Evolutionary conservation across 2,888 invertebrate species (phyloP).

Genomic region (Laspeyria flexula): DNA sequence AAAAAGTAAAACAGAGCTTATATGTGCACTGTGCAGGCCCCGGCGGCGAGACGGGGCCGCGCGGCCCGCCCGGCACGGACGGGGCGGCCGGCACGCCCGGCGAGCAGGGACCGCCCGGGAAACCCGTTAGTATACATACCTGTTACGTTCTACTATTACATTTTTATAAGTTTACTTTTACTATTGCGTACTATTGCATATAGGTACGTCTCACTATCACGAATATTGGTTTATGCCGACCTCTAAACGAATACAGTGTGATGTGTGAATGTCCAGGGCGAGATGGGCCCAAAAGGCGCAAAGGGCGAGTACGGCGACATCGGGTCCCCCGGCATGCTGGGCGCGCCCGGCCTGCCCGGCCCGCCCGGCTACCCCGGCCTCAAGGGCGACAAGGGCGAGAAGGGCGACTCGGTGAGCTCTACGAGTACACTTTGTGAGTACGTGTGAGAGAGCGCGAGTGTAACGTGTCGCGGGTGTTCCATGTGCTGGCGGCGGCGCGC

Average conservation of each 20-base stretch:
- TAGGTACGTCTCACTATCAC: too few relatives aligned
- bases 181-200: too few relatives aligned
- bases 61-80: slow-evolving; percentile 90
- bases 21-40: slow-evolving; percentile 84
- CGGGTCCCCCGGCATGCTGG: slow-evolving; percentile 97
- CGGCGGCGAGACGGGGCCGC: slow-evolving; percentile 90
- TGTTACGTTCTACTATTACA: not conserved
- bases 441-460: not conserved
- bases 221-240: too few relatives aligned
- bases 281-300: slow-evolving; percentile 94
- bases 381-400: slow-evolving; percentile 96
- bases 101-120: slow-evolving; percentile 94
- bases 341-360: slow-evolving; percentile 94
- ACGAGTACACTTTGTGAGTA: not conserved
- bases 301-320: slow-evolving; percentile 96
- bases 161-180: not conserved
- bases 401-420: slow-evolving; percentile 94
- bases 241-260: too few relatives aligned
- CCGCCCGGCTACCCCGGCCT: slow-evolving; percentile 95
- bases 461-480: slow-evolving; percentile 48
- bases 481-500: slow-evolving; percentile 48
- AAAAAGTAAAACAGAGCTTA: not conserved
- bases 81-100: slow-evolving; percentile 92
- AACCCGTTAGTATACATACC: slow-evolving; percentile 86
- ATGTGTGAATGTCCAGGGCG: slow-evolving; percentile 84